Percentiles rank a stretch among this genome's conserved stretches.
phyloP scores from a whole-genome alignment of 2,797 vertebrate genomes.

The Naso thynnoides region DNA sequence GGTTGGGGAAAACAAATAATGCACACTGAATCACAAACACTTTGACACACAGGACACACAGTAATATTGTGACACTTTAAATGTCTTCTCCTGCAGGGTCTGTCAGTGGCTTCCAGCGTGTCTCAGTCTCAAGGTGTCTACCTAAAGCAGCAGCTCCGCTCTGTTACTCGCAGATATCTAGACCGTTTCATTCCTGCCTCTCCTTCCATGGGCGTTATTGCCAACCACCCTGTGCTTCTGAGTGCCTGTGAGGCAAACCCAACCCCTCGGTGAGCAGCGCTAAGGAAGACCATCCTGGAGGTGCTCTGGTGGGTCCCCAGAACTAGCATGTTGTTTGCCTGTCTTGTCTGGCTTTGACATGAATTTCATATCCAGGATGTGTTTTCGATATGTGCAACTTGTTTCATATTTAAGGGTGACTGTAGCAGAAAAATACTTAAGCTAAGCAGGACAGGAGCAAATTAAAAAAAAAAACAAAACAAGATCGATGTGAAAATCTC shows the following conservation, averaged over 20 bases:
- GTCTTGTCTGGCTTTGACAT: not conserved
- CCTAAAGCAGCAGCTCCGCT: constrained; percentile 92
- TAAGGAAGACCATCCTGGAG: constrained; percentile 87
- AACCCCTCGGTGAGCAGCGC: constrained; percentile 69
- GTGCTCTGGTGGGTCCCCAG: constrained; percentile 86
- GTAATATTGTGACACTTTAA: not conserved
- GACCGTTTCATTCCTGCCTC: constrained; percentile 91
- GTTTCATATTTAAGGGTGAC: not conserved
- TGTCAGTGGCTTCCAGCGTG: constrained; percentile 88
- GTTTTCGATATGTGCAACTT: not conserved
- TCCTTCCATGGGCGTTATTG: constrained; percentile 68
- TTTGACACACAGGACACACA: not conserved
- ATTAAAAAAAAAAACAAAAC: not conserved
- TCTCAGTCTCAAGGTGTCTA: constrained; percentile 89
- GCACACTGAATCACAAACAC: not conserved
- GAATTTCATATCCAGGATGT: not conserved
- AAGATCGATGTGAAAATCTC: no score
- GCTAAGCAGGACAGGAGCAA: not conserved
- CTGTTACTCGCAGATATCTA: constrained; percentile 90
- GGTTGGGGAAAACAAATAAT: constrained; percentile 70
- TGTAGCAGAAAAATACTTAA: not conserved
- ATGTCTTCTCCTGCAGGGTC: constrained; percentile 83
- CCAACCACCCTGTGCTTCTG: constrained; percentile 92
- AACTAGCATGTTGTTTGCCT: not conserved
- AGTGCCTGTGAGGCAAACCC: constrained; percentile 84